Base-by-base conservation (phyloP, 2,113 vertebrate genomes). In the Puffinus mauretanicus region DNA sequence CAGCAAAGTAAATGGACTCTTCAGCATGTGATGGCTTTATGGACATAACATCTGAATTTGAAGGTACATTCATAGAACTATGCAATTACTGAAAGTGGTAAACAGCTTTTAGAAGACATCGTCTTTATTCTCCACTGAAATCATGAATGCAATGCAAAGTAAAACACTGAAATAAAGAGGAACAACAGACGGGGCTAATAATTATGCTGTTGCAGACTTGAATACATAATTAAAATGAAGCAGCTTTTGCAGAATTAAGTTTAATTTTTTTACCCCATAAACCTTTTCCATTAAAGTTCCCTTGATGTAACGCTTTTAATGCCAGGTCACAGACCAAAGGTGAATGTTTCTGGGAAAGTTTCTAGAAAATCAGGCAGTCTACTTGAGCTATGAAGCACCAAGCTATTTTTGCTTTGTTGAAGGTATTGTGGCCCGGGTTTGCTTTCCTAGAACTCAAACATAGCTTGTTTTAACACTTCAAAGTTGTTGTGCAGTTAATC, bases 401-500 rank as follows among this genome's bases (percentile, higher is more conserved):
- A 85, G 51, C 4, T 93, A 17, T n/a, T 95, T 91, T 85, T 94
- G 22, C 24, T 69, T 83, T 78, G 7, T 64, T 94, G 76, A 73
- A 84, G 72, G 18, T 21, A 73, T 16, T 46, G n/a, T 72, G 44
- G 40, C 25, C 49, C 0, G 3, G 14, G 19, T 87, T 82, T 95
- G 19, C 57, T 92, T 86, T 94, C 29, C 26, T 13, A 69, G 55
- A 92, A 93, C 38, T 55, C 54, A 80, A 87, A 72, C 10, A 14
- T 9, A n/a, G 22, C 40, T 94, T 91, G 17, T 88, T 88, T 86
- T 60, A 89, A 81, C 18, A 78, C 64, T 95, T 94, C 73, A 89
- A 71, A 95, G 62, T 83, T 90, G 38, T 87, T 94, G 57, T 32
- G 27, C 66, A 86, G 85, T 66, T 94, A 87, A 85, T 87, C 58